These are phyloP conservation scores for Blennius ocellaris DNA, from an alignment of 2,113 vertebrate genomes.

Conservation along the genomic window DNA sequence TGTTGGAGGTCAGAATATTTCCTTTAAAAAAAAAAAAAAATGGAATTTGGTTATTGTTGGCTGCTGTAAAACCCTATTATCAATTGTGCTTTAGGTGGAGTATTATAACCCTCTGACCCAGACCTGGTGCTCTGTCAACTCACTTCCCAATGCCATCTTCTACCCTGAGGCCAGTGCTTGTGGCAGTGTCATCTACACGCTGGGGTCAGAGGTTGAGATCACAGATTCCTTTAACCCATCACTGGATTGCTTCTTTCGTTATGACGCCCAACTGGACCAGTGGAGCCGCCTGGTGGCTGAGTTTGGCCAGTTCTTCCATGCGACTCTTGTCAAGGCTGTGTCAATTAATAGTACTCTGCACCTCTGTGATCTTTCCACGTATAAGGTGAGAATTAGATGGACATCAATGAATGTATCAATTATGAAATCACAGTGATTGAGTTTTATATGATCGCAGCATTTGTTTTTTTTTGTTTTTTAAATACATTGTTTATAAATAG, in stretches of 20 bases:
- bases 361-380: slow-evolving; percentile 97
- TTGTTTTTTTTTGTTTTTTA: too few relatives aligned
- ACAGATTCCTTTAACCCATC: slow-evolving; percentile 96
- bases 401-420: neutral
- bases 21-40: too few relatives aligned
- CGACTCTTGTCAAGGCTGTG: slow-evolving; percentile 94
- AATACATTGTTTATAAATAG: too few relatives aligned
- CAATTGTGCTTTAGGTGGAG: slow-evolving; percentile 82
- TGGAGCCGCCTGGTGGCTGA: slow-evolving; percentile 96
- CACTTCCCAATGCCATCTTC: slow-evolving; percentile 91
- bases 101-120: slow-evolving; percentile 90
- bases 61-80: neutral
- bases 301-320: slow-evolving; percentile 97
- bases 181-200: slow-evolving; percentile 90
- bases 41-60: neutral
- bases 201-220: slow-evolving; percentile 95
- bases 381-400: slow-evolving; percentile 81
- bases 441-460: neutral
- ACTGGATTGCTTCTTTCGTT: slow-evolving; percentile 95
- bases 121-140: slow-evolving; percentile 90
- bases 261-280: slow-evolving; percentile 90
- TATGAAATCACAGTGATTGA: neutral
- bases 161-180: slow-evolving; percentile 95
- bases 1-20: slow-evolving; percentile 81
- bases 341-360: slow-evolving; percentile 91